Conservation (phyloP, 2,113 vertebrate genomes). For the Tragelaphus buxtoni region DNA sequence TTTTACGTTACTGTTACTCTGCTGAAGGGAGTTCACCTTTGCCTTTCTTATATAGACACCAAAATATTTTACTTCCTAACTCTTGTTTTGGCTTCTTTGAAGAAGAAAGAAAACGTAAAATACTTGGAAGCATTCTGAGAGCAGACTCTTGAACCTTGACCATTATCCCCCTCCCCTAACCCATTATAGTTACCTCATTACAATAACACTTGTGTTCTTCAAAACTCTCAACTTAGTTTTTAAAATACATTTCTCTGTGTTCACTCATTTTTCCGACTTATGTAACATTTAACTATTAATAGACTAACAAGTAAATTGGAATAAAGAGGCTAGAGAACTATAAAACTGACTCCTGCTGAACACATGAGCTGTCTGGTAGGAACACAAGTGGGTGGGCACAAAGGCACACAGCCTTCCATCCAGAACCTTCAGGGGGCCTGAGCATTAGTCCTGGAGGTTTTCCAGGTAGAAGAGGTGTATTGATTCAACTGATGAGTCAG, state of each 20-base stretch:
- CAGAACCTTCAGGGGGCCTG: neutral
- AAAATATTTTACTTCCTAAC: neutral
- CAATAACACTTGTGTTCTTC: neutral
- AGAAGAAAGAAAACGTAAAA: neutral
- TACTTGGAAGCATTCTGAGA: neutral
- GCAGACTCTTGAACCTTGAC: neutral
- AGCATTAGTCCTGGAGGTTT: neutral
- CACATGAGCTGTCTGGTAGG: neutral
- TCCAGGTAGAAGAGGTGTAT: neutral
- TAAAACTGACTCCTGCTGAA: neutral
- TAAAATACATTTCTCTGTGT: neutral
- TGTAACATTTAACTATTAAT: neutral
- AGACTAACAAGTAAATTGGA: neutral
- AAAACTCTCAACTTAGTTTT: neutral
- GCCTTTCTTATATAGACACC: neutral
- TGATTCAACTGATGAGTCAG: conserved; percentile 12
- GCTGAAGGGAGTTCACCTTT: neutral
- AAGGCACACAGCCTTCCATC: neutral
- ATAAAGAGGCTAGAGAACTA: neutral
- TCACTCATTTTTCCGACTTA: neutral
- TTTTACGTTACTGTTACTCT: neutral
- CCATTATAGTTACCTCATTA: neutral
- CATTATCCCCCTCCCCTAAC: neutral
- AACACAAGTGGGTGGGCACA: neutral
- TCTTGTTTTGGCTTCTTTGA: conserved; percentile 6